Evolutionary conservation across 2,888 invertebrate genomes (phyloP), one percentile per base, ranked within the genome.

Genomic region (Acleris laterana): DNA sequence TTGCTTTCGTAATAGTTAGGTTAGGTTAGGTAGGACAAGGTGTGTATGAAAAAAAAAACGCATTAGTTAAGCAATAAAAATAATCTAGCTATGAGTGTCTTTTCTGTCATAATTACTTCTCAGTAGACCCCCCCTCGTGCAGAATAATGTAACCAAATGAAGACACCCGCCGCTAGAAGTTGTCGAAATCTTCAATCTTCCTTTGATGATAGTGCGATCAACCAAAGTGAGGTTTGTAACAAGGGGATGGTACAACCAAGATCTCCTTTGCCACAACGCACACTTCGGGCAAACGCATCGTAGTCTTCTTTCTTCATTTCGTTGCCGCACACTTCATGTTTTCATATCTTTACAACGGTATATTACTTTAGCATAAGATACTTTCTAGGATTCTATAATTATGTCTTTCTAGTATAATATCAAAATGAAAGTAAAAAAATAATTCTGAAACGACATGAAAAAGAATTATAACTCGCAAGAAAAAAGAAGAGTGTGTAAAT

Each of bases 211-310:
- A 62, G 70, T 48, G 79, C 81, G 70, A 83, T 74, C 82, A 87
- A 92, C 93, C 87, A 88, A 94, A 93, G 94, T 94, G 94, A 94
- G 94, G 94, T 94, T 94, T 94, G 94, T 93, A 94, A 95, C 94
- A 95, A 95, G 94, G 94, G 94, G 94, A 94, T 94, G 87, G 90
- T 89, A 88, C 84, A 71, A 79, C 74, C 78, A 83, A 79, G 89
- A 94, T 94, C 94, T 93, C 94, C 92, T 93, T 93, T 94, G 94
- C 93, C 90, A 94, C 94, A 95, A 94, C 94, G 87, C 95, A 94
- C 94, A 95, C 95, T 81, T 77, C 80, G 89, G 93, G 89, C 91
- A 80, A 80, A 78, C 73, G 77, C 85, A 70, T 62, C 52, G 13
- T 3, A 57, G 7, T n/a, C 25, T 74, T 73, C 70, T 63, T 63